Evolutionary conservation across 2,888 invertebrate genomes (phyloP).

Genomic region (Pachymerium ferrugineum): DNA sequence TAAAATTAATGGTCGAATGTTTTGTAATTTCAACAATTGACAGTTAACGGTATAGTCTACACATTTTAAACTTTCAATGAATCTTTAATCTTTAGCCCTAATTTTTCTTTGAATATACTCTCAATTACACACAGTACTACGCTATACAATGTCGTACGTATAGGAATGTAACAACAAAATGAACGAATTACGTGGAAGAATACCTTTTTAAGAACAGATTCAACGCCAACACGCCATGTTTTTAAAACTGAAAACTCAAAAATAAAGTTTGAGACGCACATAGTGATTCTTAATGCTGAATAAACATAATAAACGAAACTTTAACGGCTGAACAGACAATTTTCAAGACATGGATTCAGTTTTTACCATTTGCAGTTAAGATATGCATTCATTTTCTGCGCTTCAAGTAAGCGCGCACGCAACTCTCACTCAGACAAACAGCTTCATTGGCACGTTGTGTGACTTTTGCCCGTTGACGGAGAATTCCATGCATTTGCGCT

Average conservation of each 20-base stretch:
- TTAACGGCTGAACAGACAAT: neutral
- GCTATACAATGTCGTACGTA: neutral
- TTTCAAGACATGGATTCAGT: constrained; percentile 17
- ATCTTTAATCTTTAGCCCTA: too few relatives aligned
- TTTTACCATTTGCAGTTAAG: neutral
- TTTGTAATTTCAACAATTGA: neutral
- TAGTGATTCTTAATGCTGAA: neutral
- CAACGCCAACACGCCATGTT: too few relatives aligned
- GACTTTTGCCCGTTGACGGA: constrained; percentile 27
- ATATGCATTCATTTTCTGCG: constrained; percentile 22
- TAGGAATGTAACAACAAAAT: constrained; percentile 2
- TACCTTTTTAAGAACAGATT: neutral
- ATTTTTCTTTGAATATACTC: neutral
- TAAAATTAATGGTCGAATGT: too few relatives aligned
- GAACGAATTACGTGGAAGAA: neutral
- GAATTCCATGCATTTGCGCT: constrained; percentile 30
- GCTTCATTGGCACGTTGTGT: neutral
- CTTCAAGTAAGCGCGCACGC: constrained; percentile 23
- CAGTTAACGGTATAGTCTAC: neutral
- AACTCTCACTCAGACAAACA: constrained; percentile 28
- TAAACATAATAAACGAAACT: neutral
- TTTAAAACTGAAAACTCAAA: neutral
- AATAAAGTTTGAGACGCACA: neutral
- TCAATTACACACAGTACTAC: neutral
- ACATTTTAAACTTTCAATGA: neutral